Evolutionary conservation across 1,140 invertebrate genomes (phyloP), one percentile per base, ranked within the genome.

Genomic region (Heliothis virescens): DNA sequence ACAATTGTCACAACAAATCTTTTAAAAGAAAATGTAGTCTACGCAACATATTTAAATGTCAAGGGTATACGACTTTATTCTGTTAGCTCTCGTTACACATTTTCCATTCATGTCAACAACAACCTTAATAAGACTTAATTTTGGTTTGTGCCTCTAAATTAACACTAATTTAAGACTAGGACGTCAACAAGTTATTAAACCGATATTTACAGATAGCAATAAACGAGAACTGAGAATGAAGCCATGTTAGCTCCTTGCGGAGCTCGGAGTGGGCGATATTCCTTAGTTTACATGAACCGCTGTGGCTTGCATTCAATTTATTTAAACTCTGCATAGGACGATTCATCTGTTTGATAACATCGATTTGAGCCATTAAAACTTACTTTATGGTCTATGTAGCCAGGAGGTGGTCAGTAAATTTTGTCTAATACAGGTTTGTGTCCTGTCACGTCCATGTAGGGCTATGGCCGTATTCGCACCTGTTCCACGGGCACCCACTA

Each of bases 301-400:
- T 84, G 55, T 76, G 48, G 53, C 77, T 82, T 86, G 82, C 81
- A 85, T 82, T 83, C 63, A 69, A 86, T 88, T 86, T 86, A 87
- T 86, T 83, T 85, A 34, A 67, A 53, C 75, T 77, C 67, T 65
- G 55, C 79, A 75, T 82, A 65, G 29, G 77, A 81, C 82, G 83
- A 90, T 88, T 90, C 85, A 87, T 88, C 83, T 85, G 81, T 81
- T 84, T 87, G 87, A 89, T 88, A 86, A 74, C 79, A 88, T 88
- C 85, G 81, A 87, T 86, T 89, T 90, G 85, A 82, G 80, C 83
- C 82, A 85, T 87, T 90, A 87, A 87, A 86, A 85, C 79, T 82
- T 84, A 85, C 81, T 89, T 89, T 88, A 86, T 83, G 77, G 81
- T 67, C 81, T 80, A 60, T 86, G 83, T 85, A 85, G 76, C 74